Evolutionary conservation across 2,888 invertebrate genomes (phyloP), one percentile per base, ranked within the genome.

Genomic region (Silvanus unidentatus): DNA sequence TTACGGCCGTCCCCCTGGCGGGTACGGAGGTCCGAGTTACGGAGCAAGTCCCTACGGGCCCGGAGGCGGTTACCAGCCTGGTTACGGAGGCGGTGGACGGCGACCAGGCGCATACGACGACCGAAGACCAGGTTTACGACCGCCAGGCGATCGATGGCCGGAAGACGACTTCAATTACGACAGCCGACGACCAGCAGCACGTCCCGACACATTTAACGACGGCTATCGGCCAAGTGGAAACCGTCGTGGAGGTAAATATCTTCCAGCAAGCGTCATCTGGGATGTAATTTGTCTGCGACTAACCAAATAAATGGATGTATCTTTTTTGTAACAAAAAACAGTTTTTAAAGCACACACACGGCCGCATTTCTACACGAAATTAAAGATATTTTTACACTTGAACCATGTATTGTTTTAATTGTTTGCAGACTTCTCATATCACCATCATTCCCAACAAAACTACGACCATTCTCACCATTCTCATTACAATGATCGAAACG

Each of bases 181-280:
- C 36, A 22, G 29, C 8, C 30, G 30, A 13, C 2, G 15, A 15
- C 42, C 38, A 2, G 11, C 45, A 35, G 44, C 42, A n/a, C 27
- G 42, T 38, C 73, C 2, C 37, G 37, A 46, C 16, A 45, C 48
- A 41, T 45, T 49, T 32, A 54, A 48, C 44, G 22, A 22, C 4
- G 54, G 45, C 39, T 53, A 53, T 34, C 42, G 45, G 11, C 48
- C 43, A 1, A 37, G 34, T 40, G 51, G 48, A 28, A 58, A 59
- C 41, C 44, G 65, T 43, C 56, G 65, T 46, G 65, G 66, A 66
- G 65, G 66, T 66, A 66, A 65, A 64, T 64, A 65, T 64, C 49
- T 58, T 11, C 52, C 55, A 42, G 48, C 53, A 36, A 60, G 44
- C 41, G 52, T 61, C 47, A 58, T 65, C 46, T 65, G 62, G 60